Percentiles rank a stretch among this genome's conserved stretches.
Evolutionary conservation across 2,888 invertebrate species (phyloP).

Genomic region (Lydus trimaculatus): DNA sequence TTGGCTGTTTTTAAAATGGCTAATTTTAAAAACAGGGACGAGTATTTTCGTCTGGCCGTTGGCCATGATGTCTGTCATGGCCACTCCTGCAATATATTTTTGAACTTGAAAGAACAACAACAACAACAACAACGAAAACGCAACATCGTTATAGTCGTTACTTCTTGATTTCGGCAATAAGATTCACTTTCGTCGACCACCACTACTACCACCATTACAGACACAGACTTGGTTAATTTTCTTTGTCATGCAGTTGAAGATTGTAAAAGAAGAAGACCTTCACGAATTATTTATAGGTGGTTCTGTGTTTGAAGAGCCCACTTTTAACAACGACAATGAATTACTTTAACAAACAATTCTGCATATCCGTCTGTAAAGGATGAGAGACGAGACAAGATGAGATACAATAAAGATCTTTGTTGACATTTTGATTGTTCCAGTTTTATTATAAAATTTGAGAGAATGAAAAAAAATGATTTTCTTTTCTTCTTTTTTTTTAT

Average conservation of each 20-base stretch:
- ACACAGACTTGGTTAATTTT: neutral
- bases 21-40: slow-evolving; percentile 28
- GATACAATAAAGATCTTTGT: neutral
- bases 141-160: too few relatives aligned
- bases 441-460: neutral
- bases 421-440: neutral
- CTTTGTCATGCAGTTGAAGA: neutral
- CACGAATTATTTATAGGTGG: slow-evolving; percentile 34
- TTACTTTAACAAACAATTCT: slow-evolving; percentile 24
- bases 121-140: too few relatives aligned
- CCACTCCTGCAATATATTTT: slow-evolving; percentile 27
- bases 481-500: neutral
- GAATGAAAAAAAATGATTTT: too few relatives aligned
- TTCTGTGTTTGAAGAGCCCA: slow-evolving; percentile 38
- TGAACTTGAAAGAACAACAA: slow-evolving; percentile 1
- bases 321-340: slow-evolving; percentile 24
- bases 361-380: neutral
- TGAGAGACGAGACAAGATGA: neutral
- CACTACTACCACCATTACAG: neutral
- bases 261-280: slow-evolving; percentile 29
- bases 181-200: neutral
- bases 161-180: neutral
- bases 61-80: slow-evolving; percentile 52
- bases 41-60: slow-evolving; percentile 54
- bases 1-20: neutral